Conservation (phyloP, 2,113 vertebrate genomes). For the Melospiza georgiana region DNA sequence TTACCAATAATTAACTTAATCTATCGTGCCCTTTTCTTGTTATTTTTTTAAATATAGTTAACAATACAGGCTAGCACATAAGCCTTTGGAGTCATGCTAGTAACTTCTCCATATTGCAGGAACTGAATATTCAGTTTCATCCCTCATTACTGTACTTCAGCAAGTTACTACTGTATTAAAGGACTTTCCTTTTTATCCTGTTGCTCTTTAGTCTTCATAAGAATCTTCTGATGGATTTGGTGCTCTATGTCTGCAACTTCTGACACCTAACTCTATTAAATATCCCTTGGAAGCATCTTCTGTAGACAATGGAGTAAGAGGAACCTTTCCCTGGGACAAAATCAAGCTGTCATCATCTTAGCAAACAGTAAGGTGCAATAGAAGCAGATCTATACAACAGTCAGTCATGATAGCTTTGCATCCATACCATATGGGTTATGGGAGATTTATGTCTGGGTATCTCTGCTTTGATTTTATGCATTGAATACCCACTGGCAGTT, state of each 20-base stretch:
- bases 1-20: not conserved
- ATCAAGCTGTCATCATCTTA: not conserved
- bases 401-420: not conserved
- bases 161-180: not conserved
- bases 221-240: not conserved
- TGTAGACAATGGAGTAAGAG: not conserved
- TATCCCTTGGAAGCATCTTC: not conserved
- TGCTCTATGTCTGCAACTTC: not conserved
- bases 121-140: not conserved
- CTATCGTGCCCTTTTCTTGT: not conserved
- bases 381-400: not conserved
- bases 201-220: not conserved
- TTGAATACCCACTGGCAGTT: not conserved
- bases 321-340: not conserved
- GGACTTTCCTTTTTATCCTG: not conserved
- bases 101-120: not conserved
- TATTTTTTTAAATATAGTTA: not conserved
- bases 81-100: not conserved
- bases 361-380: not conserved
- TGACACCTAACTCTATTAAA: not conserved
- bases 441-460: not conserved
- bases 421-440: not conserved
- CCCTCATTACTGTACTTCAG: not conserved
- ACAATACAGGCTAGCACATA: not conserved
- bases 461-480: not conserved